These are phyloP conservation scores for Pterocles orientalis DNA, from an alignment of 2,113 vertebrate genomes.

Conservation along the genomic window DNA sequence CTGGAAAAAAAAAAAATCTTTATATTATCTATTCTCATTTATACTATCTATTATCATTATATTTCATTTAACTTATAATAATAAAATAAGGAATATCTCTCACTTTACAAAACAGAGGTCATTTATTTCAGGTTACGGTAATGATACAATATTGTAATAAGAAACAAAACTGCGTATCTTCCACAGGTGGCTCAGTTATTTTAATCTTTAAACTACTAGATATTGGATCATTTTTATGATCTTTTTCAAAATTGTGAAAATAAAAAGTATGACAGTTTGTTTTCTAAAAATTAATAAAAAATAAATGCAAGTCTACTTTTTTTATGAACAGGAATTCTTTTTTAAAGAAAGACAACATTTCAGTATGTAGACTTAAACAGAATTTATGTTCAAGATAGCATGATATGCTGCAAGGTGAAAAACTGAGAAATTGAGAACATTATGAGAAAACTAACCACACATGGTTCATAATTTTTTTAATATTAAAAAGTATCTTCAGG, in stretches of 20 bases:
- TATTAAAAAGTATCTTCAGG: not conserved
- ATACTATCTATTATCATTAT: no score
- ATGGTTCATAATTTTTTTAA: not conserved
- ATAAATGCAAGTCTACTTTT: not conserved
- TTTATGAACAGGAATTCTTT: not conserved
- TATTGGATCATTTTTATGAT: accelerated
- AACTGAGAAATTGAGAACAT: not conserved
- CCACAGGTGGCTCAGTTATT: not conserved
- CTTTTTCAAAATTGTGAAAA: not conserved
- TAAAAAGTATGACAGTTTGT: not conserved
- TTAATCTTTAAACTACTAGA: not conserved
- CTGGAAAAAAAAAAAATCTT: no score
- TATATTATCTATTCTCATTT: no score
- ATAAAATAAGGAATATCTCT: not conserved
- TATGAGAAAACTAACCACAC: not conserved
- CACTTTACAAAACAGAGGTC: accelerated
- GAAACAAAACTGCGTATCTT: not conserved
- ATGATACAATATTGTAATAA: not conserved
- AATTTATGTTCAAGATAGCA: not conserved
- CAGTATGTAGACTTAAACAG: not conserved
- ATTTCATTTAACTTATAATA: no score
- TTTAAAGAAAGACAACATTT: not conserved
- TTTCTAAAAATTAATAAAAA: not conserved
- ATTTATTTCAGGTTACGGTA: not conserved
- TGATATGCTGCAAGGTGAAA: not conserved